phyloP scores from a whole-genome alignment of 2,797 vertebrate genomes.

The Fundulus diaphanus region DNA sequence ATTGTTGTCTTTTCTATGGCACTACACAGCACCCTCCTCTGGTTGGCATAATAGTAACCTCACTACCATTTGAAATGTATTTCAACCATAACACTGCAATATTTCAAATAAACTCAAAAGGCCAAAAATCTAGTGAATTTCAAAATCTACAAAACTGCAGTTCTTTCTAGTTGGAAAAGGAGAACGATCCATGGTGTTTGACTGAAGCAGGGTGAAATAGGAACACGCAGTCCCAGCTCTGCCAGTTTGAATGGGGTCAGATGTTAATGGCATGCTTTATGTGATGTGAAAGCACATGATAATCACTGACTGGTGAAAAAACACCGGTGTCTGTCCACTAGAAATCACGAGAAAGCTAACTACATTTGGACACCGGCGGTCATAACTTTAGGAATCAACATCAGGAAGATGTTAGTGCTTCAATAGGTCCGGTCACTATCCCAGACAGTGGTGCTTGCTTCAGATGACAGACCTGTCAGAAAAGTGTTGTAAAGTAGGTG shows the following conservation, averaged over 20 bases:
- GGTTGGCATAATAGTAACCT: background rate
- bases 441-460: background rate
- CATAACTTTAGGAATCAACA: background rate
- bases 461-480: background rate
- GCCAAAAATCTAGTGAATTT: background rate
- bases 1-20: background rate
- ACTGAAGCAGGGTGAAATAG: background rate
- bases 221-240: conserved; percentile 11
- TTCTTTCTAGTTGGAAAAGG: background rate
- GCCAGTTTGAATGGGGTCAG: conserved; percentile 44
- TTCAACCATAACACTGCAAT: background rate
- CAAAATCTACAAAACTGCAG: background rate
- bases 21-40: background rate
- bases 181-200: background rate
- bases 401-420: background rate
- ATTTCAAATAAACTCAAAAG: background rate
- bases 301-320: conserved; percentile 29
- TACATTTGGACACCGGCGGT: background rate
- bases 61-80: background rate
- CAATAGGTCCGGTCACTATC: background rate
- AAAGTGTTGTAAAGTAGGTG: conserved; percentile 9
- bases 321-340: background rate
- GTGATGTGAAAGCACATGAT: conserved; percentile 25
- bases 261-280: conserved; percentile 53
- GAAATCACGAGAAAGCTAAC: background rate